Base-by-base conservation (phyloP, 1,140 invertebrate species). In the Cheumatopsyche charites region DNA sequence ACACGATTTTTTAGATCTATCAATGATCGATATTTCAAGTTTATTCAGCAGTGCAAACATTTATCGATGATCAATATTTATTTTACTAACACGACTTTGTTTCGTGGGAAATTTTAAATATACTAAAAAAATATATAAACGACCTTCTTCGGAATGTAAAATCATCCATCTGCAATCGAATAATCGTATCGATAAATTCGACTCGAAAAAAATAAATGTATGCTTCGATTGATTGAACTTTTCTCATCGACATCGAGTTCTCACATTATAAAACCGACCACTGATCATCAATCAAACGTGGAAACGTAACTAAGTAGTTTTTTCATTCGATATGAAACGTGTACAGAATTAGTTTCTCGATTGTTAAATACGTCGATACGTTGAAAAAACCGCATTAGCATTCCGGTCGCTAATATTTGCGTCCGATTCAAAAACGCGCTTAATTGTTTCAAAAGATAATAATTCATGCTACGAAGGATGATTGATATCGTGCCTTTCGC, bases 381-480 rank as follows among this genome's bases (percentile, higher is more conserved):
- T 9, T n/a, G 19, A 52, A 17, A 52, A n/a, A 17, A 52, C 7
- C 47, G 19, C 15, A 52, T 52, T 17, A 17, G 15, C 19, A 11
- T 52, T 17, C 47, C 9, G 3, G 19, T 52, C 47, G 47, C 47
- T 15, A 52, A 52, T 52, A 52, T 52, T 52, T 52, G 19, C 15
- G 15, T 19, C 19, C 9, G 47, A 17, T 15, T 7, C 7, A 19
- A 52, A 52, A 9, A 47, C 13, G 15, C 45, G 19, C 9, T 52
- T 52, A n/a, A 47, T 47, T 17, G 47, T 17, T 17, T 15, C 2
- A 19, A 1, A 52, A 17, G 15, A 17, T 52, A 36, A 36, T 36
- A 52, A 52, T 52, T 52, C 19, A 52, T 52, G 19, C 15, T 13
- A 17, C n/a, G 6, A 17, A 52, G 19, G 19, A 52, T 52, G 15